These are phyloP conservation scores for Steinernema scapterisci DNA, from an alignment of 2,888 invertebrate genomes.

Conservation along the genomic window DNA sequence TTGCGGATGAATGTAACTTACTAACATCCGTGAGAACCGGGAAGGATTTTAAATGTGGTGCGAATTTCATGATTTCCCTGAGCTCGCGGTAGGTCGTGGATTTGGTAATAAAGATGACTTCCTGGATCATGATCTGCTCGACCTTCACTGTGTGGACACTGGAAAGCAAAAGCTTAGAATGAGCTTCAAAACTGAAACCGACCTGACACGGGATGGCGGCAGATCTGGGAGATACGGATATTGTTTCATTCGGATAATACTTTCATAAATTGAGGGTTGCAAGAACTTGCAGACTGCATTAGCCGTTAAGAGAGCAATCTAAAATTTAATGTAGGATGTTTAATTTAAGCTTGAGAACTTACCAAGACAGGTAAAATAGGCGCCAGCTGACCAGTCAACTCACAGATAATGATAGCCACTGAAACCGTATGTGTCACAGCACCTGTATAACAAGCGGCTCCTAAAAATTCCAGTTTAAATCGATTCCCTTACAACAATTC, in stretches of 20 bases:
- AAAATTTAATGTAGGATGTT: slow-evolving; percentile 47
- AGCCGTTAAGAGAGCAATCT: slow-evolving; percentile 88
- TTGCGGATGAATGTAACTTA: slow-evolving; percentile 8
- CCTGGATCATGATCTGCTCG: slow-evolving; percentile 88
- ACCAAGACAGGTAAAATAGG: slow-evolving; percentile 94
- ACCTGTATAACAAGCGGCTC: slow-evolving; percentile 84
- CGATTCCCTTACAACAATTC: background rate
- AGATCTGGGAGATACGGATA: slow-evolving; percentile 89
- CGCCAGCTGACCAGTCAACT: slow-evolving; percentile 97
- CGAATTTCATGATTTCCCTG: slow-evolving; percentile 48
- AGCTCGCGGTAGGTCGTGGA: slow-evolving; percentile 76
- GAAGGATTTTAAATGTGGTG: slow-evolving; percentile 50
- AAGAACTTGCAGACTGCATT: slow-evolving; percentile 89
- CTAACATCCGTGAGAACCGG: slow-evolving; percentile 55
- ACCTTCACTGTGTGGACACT: slow-evolving; percentile 71
- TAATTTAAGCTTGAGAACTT: slow-evolving; percentile 72
- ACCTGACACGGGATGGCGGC: slow-evolving; percentile 48
- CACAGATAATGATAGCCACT: slow-evolving; percentile 94
- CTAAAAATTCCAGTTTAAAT: slow-evolving; percentile 68
- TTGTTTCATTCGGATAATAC: slow-evolving; percentile 93
- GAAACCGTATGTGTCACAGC: slow-evolving; percentile 96
- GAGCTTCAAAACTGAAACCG: too few species aligned
- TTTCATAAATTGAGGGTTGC: slow-evolving; percentile 95
- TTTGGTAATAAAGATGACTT: slow-evolving; percentile 72
- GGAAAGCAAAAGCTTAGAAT: too few species aligned